phyloP scores from a whole-genome alignment of 2,797 vertebrate species.

The Pseudochromis fuscus region DNA sequence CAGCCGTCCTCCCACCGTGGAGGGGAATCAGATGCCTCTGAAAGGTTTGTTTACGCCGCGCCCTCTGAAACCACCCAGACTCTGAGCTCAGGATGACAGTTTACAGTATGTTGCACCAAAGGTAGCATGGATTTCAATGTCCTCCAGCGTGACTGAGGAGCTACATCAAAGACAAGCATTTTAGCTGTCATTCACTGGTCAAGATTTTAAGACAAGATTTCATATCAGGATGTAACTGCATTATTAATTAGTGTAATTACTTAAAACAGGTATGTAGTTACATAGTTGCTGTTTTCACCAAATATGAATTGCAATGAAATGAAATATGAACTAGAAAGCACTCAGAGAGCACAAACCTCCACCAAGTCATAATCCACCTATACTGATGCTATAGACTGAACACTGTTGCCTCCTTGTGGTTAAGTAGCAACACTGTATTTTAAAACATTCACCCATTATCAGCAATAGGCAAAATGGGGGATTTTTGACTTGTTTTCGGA shows the following conservation, averaged over 20 bases:
- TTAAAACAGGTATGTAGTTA: background rate
- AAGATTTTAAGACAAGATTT: background rate
- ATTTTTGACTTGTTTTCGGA: too few relatives aligned
- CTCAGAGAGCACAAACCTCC: too few relatives aligned
- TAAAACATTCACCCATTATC: too few relatives aligned
- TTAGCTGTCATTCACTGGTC: background rate
- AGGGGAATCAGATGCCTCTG: conserved; percentile 43
- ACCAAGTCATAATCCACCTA: too few relatives aligned
- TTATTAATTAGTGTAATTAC: background rate
- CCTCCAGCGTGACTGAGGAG: conserved; percentile 7
- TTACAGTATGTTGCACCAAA: conserved; percentile 36
- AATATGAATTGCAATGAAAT: background rate
- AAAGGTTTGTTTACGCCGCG: conserved; percentile 62
- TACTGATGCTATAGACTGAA: too few relatives aligned
- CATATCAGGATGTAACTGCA: background rate
- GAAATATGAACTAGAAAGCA: too few relatives aligned
- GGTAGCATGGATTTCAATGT: conserved; percentile 32
- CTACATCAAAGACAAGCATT: conserved; percentile 13
- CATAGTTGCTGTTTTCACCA: background rate
- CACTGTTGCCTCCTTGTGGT: too few relatives aligned
- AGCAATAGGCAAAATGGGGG: too few relatives aligned
- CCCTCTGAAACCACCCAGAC: conserved; percentile 70
- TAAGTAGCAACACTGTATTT: too few relatives aligned
- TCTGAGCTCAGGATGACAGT: conserved; percentile 14
- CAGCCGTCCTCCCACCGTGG: conserved; percentile 44